Conservation (phyloP, 2,797 vertebrate species). For the Tokudaia muenninki region DNA sequence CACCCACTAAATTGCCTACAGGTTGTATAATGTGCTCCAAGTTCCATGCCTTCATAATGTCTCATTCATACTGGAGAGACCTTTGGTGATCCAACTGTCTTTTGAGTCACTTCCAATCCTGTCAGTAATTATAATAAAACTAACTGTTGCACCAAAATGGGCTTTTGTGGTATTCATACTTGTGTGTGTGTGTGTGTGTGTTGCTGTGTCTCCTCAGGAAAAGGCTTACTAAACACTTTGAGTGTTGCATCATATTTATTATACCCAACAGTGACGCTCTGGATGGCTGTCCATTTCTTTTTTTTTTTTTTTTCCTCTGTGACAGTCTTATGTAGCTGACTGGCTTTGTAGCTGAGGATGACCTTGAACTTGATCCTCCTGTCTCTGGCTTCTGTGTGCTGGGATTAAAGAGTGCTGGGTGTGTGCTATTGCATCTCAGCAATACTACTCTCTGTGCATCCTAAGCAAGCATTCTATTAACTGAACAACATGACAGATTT, state of each 20-base stretch:
- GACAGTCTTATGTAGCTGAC: background rate
- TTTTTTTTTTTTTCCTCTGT: background rate
- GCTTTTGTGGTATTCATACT: background rate
- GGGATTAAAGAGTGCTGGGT: background rate
- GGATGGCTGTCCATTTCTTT: background rate
- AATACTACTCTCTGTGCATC: background rate
- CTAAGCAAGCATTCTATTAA: background rate
- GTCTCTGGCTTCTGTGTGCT: background rate
- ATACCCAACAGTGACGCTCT: background rate
- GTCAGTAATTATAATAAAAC: background rate
- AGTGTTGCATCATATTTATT: background rate
- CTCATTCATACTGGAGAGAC: too few relatives aligned
- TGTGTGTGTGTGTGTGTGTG: background rate
- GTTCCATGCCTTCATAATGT: background rate
- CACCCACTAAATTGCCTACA: background rate
- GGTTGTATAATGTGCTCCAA: background rate
- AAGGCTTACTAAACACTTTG: background rate
- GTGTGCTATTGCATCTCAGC: background rate
- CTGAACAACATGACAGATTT: background rate
- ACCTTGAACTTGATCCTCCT: background rate
- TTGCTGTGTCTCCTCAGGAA: background rate
- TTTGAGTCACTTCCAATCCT: background rate
- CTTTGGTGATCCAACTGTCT: background rate
- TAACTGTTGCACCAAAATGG: background rate
- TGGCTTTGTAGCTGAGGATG: background rate